Base-by-base conservation (phyloP, 2,113 vertebrate genomes). In the Ornithorhynchus anatinus region DNA sequence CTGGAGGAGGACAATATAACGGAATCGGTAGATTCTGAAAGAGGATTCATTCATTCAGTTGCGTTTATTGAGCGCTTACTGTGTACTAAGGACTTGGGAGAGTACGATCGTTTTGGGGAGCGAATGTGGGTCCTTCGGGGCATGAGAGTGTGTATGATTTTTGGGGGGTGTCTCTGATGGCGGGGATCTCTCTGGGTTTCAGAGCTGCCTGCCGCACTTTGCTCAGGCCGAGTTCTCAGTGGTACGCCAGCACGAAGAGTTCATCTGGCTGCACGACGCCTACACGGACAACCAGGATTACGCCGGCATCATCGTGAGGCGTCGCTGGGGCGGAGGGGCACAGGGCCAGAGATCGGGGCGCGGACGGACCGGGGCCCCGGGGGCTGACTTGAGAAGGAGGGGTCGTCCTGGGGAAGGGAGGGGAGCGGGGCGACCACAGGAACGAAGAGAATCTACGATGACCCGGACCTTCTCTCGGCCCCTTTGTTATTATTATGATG, bases 241-340 rank as follows among this genome's bases (percentile, higher is more conserved):
- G 0, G 69, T 79, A 2, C 8, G 27, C 8, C 65, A 76, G 43
- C 75, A 80, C 0, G 75, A 85, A 47, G 77, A 78, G 15, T 84
- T 86, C 47, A 67, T 81, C 59, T 79, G 79, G 86, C 78, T 85
- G 0, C 69, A 59, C 0, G 78, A 87, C 1, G 15, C 80, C n/a
- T 74, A 78, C 0, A 6, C 72, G 61, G 81, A 75, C 2, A 86
- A 82, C 0, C 61, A 85, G 38, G 82, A 82, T 3, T 82, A 80
- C 1, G 50, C 76, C 0, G 44, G 82, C 27, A 59, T 86, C 37
- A 72, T 77, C 0, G 69, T 81, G 63, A 80, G 76, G 38, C 29
- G 23, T 19, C 10, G 5, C 22, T 3, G 45, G 17, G 58, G 78
- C 39, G 7, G 32, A 2, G 10, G 3, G 15, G 29, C 31, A 27